Conservation (phyloP, 2,888 invertebrate genomes). For the Noctuana brunneofusca region DNA sequence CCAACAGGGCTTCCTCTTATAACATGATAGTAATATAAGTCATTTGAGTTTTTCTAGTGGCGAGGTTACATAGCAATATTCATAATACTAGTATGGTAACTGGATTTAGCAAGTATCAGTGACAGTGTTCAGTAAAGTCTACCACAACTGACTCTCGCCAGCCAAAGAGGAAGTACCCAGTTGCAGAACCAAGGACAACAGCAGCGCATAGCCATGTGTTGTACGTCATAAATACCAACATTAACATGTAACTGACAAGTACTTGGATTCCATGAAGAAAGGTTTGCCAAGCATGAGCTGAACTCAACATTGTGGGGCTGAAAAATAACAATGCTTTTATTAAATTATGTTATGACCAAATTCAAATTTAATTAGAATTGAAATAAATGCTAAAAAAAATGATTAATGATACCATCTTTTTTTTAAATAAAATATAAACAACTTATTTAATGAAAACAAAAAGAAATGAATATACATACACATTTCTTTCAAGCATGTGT, state of each 20-base stretch:
- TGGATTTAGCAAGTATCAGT: constrained; percentile 80
- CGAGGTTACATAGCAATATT: constrained; percentile 54
- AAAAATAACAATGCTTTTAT: constrained; percentile 6
- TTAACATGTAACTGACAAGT: constrained; percentile 94
- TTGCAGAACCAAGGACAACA: constrained; percentile 93
- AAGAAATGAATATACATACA: constrained; percentile 58
- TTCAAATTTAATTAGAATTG: no score
- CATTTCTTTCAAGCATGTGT: constrained; percentile 73
- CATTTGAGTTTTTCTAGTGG: constrained; percentile 62
- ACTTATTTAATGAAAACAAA: no score
- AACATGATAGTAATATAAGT: constrained; percentile 67
- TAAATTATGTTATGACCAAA: neutral
- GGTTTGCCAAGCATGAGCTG: constrained; percentile 93
- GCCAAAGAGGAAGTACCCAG: constrained; percentile 97
- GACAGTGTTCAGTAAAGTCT: constrained; percentile 97
- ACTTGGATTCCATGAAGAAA: constrained; percentile 94
- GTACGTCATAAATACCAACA: constrained; percentile 99
- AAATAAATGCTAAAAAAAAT: no score
- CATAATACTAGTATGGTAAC: constrained; percentile 57
- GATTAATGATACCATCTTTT: no score
- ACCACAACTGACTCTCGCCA: constrained; percentile 97
- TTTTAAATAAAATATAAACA: no score
- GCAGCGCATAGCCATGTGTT: constrained; percentile 96
- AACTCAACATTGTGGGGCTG: constrained; percentile 87
- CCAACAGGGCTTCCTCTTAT: constrained; percentile 61